Base-by-base conservation (phyloP, 2,888 invertebrate species). In the Adineta ricciae region DNA sequence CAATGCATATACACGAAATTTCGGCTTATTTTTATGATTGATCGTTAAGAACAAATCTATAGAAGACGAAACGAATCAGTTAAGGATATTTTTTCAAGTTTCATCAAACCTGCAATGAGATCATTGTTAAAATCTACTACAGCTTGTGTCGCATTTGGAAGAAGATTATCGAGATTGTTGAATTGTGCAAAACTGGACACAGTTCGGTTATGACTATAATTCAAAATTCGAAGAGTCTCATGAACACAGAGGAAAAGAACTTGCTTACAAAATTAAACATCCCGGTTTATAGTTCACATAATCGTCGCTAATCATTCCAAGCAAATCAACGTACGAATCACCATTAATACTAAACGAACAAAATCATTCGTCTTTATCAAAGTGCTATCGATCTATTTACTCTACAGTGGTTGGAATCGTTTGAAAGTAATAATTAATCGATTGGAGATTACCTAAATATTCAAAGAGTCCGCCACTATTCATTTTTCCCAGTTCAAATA, bases 271-370 rank as follows among this genome's bases (percentile, higher is more conserved):
- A 64, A 19, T 27, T 72, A 84, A 56, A 52, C 24, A 54, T n/a
- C 24, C 32, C 86, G 87, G 82, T 87, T 87, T 87, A 83, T 86
- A 86, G 52, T 72, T 85, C n/a, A 86, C 86, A 21, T 87, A 87
- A 14, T 88, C 88, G 84, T 87, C 86, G 24, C 83, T 52, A 89
- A 94, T 93, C 84, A 94, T 91, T 0, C 95, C 96, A 91, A 96
- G 95, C 64, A 97, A 91, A 91, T 97, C 97, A 86, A 96, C 93
- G 84, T 95, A 94, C 95, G 96, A 96, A 89, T 97, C 95, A 86
- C 94, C 93, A 91, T 97, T 94, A 88, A 94, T 95, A 90, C 97
- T 96, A 87, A 95, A 91, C 0, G 94, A 93, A 84, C 95, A 85
- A 84, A 19, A 16, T 19, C 14, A 50, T 50, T 50, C 3, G 3